phyloP scores from a whole-genome alignment of 2,797 vertebrate species.

The Limnodromus scolopaceus region DNA sequence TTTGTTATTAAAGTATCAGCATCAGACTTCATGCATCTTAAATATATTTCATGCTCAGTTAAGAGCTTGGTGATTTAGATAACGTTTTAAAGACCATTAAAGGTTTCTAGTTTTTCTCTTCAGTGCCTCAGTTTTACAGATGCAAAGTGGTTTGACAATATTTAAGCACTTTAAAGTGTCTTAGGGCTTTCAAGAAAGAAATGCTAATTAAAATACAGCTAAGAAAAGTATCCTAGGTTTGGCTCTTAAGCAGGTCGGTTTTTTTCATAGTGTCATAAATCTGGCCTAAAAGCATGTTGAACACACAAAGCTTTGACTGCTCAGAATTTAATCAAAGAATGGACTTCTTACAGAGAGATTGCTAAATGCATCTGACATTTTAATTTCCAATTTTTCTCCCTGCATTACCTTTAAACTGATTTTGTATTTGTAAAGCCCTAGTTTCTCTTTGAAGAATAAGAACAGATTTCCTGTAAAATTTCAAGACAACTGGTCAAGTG shows the following conservation, averaged over 20 bases:
- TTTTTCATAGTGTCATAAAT: constrained; percentile 18
- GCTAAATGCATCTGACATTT: not conserved
- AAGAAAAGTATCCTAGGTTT: not conserved
- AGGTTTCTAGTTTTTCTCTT: not conserved
- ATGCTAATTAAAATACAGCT: constrained; percentile 29
- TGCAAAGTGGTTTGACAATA: not conserved
- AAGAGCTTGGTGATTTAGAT: not conserved
- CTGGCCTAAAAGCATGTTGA: constrained; percentile 15
- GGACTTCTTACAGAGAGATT: not conserved
- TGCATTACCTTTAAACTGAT: not conserved
- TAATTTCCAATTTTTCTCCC: not conserved
- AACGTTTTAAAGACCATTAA: not conserved
- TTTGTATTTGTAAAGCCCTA: not conserved
- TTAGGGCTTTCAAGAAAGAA: not conserved
- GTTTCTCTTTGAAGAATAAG: not conserved
- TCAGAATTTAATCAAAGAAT: constrained; percentile 25
- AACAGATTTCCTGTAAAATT: not conserved
- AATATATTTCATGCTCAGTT: not conserved
- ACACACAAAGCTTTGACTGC: not conserved
- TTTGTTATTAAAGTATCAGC: not conserved
- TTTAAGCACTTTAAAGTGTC: not conserved
- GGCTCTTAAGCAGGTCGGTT: not conserved
- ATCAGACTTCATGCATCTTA: not conserved
- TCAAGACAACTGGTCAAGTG: not conserved
- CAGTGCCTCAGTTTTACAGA: not conserved